A percentile compares a stretch with the other conserved stretches of the same genome.
phyloP scores from a whole-genome alignment of 1,140 invertebrate species.

The Drosophila lini region DNA sequence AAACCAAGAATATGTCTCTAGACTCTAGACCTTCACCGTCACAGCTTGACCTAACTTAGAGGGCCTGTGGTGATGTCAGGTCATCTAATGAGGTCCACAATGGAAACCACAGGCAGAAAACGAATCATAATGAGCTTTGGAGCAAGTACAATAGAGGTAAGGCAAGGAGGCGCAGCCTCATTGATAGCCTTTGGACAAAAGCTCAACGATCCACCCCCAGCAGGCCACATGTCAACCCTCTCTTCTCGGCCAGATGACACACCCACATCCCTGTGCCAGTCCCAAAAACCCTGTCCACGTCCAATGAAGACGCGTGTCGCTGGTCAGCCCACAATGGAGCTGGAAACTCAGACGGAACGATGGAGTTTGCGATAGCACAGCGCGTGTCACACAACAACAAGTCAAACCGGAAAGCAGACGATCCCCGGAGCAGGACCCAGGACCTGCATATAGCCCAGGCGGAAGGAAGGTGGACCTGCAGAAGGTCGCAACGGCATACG shows the following conservation, averaged over 20 bases:
- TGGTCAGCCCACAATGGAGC: conserved; percentile 67
- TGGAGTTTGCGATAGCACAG: conserved; percentile 50
- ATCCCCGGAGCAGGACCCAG: conserved; percentile 39
- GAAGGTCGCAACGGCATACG: conserved; percentile 35
- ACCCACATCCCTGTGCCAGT: conserved; percentile 29
- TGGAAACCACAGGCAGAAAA: conserved; percentile 25
- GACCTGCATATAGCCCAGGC: conserved; percentile 57
- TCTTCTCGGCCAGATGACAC: conserved; percentile 31
- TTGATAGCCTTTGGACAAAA: conserved; percentile 18
- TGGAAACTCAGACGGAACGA: conserved; percentile 38
- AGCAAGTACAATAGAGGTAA: conserved; percentile 7
- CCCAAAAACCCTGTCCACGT: conserved; percentile 18
- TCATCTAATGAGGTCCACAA: conserved; percentile 31
- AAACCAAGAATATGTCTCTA: not conserved
- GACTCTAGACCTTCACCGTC: not conserved
- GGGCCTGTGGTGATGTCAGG: conserved; percentile 28
- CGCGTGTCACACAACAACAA: conserved; percentile 78
- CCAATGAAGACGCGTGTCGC: conserved; percentile 61
- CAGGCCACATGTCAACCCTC: conserved; percentile 61
- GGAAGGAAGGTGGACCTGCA: conserved; percentile 53
- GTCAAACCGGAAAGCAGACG: conserved; percentile 72
- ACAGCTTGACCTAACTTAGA: conserved; percentile 31
- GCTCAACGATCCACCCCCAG: conserved; percentile 55
- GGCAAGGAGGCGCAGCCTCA: conserved; percentile 3
- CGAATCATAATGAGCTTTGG: conserved; percentile 10